Evolutionary conservation across 2,113 vertebrate genomes (phyloP).

Genomic region (Isichthys henryi): DNA sequence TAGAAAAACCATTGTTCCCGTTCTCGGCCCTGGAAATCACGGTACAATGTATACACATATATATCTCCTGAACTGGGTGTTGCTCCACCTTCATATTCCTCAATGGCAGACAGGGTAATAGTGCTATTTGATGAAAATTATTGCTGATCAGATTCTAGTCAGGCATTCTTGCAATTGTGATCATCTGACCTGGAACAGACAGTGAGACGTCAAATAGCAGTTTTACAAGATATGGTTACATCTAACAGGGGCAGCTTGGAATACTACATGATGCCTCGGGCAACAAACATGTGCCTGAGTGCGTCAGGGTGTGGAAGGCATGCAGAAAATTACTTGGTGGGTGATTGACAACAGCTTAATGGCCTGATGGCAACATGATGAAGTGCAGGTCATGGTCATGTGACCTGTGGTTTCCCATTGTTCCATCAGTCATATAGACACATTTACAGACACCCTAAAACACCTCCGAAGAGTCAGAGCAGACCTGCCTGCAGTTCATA

Average conservation of each 20-base stretch:
- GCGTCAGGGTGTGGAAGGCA: not conserved
- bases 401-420: not conserved
- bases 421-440: conserved; percentile 3
- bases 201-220: not conserved
- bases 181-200: not conserved
- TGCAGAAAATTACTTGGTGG: not conserved
- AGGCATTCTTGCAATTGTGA: not conserved
- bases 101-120: not conserved
- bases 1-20: not conserved
- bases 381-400: not conserved
- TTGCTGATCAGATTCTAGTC: not conserved
- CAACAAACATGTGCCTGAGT: not conserved
- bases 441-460: not conserved
- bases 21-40: not conserved
- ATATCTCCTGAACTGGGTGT: not conserved
- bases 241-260: not conserved
- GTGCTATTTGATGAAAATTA: not conserved
- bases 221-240: not conserved
- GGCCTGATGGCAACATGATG: not conserved
- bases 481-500: not conserved
- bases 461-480: not conserved
- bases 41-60: not conserved
- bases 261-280: not conserved
- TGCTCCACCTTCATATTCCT: not conserved
- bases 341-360: not conserved